phyloP scores from a whole-genome alignment of 2,113 vertebrate genomes.

The Syngnathus floridae region DNA sequence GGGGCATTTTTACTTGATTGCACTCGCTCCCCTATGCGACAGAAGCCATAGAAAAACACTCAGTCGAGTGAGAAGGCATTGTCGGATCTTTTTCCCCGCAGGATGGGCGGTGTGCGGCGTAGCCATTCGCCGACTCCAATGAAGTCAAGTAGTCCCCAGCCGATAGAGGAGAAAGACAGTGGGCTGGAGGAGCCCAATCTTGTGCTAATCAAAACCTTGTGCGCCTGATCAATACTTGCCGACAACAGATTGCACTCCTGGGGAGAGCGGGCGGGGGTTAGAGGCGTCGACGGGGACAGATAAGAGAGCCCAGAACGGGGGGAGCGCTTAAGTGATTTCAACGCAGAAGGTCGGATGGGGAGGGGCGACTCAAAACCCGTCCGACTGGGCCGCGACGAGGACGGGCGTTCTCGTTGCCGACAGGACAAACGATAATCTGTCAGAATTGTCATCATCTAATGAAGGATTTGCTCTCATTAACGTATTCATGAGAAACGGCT shows the following conservation, averaged over 20 bases:
- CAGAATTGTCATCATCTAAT: constrained; percentile 23
- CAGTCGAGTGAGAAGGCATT: constrained; percentile 37
- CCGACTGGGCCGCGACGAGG: background rate
- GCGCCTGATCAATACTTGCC: constrained; percentile 65
- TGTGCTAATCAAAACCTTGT: constrained; percentile 69
- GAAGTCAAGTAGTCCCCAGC: constrained; percentile 49
- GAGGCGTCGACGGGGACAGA: constrained; percentile 35
- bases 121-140: constrained; percentile 56
- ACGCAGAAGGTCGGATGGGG: constrained; percentile 45
- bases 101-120: constrained; percentile 23
- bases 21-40: constrained; percentile 23
- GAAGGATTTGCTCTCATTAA: constrained; percentile 18
- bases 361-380: constrained; percentile 25
- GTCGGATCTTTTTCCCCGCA: constrained; percentile 26
- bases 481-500: constrained; percentile 28
- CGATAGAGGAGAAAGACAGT: constrained; percentile 40
- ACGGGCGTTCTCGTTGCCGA: background rate
- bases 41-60: constrained; percentile 44
- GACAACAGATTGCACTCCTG: constrained; percentile 69
- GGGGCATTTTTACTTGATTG: constrained; percentile 13
- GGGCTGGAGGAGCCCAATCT: constrained; percentile 45
- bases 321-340: constrained; percentile 65
- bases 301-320: constrained; percentile 37
- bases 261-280: constrained; percentile 47
- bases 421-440: constrained; percentile 5